Conservation (phyloP, 2,888 invertebrate genomes). For the Minunthozetes semirufus region DNA sequence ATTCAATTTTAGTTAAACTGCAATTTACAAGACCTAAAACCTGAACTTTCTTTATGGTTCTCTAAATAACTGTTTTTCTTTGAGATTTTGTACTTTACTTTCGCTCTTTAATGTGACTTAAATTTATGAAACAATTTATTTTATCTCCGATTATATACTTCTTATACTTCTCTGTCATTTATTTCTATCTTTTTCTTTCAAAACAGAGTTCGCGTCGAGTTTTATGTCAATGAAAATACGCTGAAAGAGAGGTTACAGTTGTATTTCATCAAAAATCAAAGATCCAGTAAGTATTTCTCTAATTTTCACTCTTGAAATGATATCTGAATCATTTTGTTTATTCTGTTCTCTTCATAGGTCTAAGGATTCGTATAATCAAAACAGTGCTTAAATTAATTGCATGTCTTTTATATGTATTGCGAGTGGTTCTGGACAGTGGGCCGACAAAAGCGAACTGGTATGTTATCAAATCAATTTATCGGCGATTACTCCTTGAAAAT, state of each 20-base stretch:
- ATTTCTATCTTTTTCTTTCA: conserved; percentile 39
- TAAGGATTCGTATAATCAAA: conserved; percentile 50
- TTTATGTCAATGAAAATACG: conserved; percentile 98
- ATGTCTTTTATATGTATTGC: conserved; percentile 46
- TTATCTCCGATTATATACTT: neutral
- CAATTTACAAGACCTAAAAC: no score
- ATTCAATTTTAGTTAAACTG: no score
- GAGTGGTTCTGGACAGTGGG: conserved; percentile 42
- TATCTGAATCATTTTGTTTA: neutral
- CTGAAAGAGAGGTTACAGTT: conserved; percentile 97
- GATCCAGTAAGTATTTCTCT: conserved; percentile 77
- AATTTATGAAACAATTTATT: neutral
- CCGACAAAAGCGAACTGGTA: conserved; percentile 42
- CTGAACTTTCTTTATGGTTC: no score
- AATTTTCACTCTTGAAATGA: neutral
- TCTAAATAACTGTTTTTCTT: no score
- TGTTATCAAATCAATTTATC: no score
- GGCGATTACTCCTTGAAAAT: no score
- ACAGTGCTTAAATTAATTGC: conserved; percentile 50
- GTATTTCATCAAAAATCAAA: conserved; percentile 98
- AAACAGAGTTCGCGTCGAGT: conserved; percentile 97
- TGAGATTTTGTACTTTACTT: no score
- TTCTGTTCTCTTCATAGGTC: conserved; percentile 45
- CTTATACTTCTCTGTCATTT: neutral
- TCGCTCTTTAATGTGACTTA: neutral